A percentile compares a stretch with the other conserved stretches of the same genome.
These are phyloP conservation scores for Lagocephalus sceleratus DNA, from an alignment of 2,797 vertebrate genomes.

Conservation along the genomic window DNA sequence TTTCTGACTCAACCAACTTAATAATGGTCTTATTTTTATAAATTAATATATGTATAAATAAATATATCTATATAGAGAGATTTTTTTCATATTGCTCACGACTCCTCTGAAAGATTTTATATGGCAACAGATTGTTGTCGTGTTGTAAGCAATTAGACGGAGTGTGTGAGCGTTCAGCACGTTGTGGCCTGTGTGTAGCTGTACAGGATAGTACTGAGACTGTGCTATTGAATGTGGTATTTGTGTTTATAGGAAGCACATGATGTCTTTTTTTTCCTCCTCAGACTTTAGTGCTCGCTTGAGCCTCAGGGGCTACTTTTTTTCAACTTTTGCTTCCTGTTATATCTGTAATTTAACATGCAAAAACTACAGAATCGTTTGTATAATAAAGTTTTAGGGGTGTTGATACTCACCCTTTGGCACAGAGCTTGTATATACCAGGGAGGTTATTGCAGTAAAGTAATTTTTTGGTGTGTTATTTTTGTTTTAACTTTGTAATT, in stretches of 20 bases:
- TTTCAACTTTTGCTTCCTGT: conserved; percentile 61
- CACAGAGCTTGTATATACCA: conserved; percentile 91
- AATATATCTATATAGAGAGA: conserved; percentile 50
- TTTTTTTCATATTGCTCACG: conserved; percentile 63
- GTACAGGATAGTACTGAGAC: conserved; percentile 85
- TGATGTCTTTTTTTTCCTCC: conserved; percentile 52
- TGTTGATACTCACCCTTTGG: conserved; percentile 84
- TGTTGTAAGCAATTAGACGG: conserved; percentile 38
- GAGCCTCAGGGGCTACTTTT: conserved; percentile 66
- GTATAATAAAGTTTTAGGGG: conserved; percentile 87
- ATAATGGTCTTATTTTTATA: conserved; percentile 79
- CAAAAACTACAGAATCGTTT: conserved; percentile 86
- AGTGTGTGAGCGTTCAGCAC: conserved; percentile 56
- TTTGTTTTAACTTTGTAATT: conserved; percentile 98
- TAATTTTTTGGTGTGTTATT: conserved; percentile 88
- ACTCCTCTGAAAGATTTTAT: conserved; percentile 55
- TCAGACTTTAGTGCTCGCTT: conserved; percentile 62
- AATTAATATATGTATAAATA: conserved; percentile 79
- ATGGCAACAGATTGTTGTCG: conserved; percentile 33
- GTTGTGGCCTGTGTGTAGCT: conserved; percentile 69
- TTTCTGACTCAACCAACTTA: conserved; percentile 62
- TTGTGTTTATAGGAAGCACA: conserved; percentile 84
- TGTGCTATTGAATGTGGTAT: conserved; percentile 88
- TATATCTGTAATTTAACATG: conserved; percentile 88
- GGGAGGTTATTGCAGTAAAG: conserved; percentile 79